Conservation (phyloP, 23 tunicate species). For the Oikopleura albicans region DNA sequence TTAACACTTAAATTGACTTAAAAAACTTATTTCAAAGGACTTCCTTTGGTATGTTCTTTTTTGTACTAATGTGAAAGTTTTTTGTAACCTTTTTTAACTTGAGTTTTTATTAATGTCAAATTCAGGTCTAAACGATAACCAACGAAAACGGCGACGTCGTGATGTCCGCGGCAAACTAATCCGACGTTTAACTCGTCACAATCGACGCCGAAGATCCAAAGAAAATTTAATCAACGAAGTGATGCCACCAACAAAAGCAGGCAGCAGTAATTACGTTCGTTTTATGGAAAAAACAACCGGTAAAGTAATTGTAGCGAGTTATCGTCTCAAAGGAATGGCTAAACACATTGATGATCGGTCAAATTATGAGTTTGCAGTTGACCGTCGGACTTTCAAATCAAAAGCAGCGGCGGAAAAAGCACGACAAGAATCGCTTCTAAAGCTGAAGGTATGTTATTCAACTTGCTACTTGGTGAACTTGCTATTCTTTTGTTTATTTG, state of each 20-base stretch:
- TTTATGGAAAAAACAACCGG: neutral
- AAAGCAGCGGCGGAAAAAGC: neutral
- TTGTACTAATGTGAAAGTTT: no score
- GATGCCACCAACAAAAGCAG: neutral
- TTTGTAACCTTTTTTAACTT: no score
- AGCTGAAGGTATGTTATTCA: no score
- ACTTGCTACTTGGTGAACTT: no score
- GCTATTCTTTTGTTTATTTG: no score
- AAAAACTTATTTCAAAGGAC: no score
- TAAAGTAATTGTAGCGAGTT: neutral
- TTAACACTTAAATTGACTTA: no score
- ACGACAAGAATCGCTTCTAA: neutral
- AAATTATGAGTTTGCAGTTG: constrained; percentile 15
- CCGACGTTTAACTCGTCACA: neutral
- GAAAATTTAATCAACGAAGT: neutral
- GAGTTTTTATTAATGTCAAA: no score
- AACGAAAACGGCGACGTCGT: neutral
- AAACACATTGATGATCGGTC: neutral
- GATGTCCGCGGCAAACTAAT: neutral
- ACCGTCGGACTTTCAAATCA: neutral
- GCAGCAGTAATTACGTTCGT: neutral
- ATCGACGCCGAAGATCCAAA: neutral
- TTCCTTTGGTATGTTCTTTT: no score
- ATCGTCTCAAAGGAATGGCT: neutral
- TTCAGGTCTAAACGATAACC: neutral